Evolutionary conservation across 2,797 vertebrate species (phyloP).

Genomic region (Hapalemur alaotrensis): DNA sequence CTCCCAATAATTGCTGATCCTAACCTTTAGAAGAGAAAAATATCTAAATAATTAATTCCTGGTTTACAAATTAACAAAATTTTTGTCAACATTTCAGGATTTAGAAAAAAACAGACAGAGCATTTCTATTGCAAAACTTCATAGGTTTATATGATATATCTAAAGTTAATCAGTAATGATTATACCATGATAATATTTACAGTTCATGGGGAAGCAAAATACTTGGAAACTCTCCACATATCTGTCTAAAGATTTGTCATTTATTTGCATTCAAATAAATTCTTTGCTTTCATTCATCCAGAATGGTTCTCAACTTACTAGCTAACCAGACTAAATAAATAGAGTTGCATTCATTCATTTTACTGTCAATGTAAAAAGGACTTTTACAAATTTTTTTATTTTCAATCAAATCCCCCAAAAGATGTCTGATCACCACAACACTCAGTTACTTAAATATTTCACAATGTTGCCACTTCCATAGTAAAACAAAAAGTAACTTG

Average conservation of each 20-base stretch:
- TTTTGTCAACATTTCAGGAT: slow-evolving; percentile 34
- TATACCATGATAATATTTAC: slow-evolving; percentile 15
- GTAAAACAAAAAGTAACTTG: slow-evolving; percentile 18
- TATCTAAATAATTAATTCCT: neutral
- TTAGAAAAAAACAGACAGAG: neutral
- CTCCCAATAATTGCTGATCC: neutral
- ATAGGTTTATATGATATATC: neutral
- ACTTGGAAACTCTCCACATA: neutral
- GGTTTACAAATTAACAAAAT: slow-evolving; percentile 17
- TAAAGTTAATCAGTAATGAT: slow-evolving; percentile 15
- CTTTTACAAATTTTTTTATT: neutral
- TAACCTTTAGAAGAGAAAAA: slow-evolving; percentile 14
- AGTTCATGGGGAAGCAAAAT: slow-evolving; percentile 39
- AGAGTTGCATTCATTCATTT: neutral
- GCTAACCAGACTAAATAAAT: slow-evolving; percentile 69
- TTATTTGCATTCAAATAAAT: slow-evolving; percentile 34
- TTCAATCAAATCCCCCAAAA: slow-evolving; percentile 16
- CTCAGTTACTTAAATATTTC: slow-evolving; percentile 43
- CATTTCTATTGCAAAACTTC: slow-evolving; percentile 1
- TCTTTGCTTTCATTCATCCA: slow-evolving; percentile 51
- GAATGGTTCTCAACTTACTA: slow-evolving; percentile 48
- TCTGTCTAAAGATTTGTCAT: slow-evolving; percentile 39
- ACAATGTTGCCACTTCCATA: slow-evolving; percentile 33
- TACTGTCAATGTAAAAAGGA: slow-evolving; percentile 21
- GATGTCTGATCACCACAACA: slow-evolving; percentile 49